phyloP scores from a whole-genome alignment of 2,113 vertebrate genomes.

The Halcyon senegalensis region DNA sequence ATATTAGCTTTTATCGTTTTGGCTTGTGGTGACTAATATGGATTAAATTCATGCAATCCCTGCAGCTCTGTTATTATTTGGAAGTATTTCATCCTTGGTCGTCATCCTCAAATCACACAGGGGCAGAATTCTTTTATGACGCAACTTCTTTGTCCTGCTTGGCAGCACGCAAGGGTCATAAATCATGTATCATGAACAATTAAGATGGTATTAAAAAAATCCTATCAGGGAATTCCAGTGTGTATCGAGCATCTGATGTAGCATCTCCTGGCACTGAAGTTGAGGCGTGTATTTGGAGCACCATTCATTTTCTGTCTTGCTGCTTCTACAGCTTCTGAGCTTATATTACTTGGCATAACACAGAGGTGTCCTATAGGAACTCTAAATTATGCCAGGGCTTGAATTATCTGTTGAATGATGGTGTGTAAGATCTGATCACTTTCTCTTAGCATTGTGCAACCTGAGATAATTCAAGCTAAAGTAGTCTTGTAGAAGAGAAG shows the following conservation, averaged over 20 bases:
- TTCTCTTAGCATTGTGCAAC: background rate
- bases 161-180: background rate
- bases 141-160: background rate
- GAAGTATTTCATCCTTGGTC: background rate
- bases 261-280: background rate
- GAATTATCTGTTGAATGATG: background rate
- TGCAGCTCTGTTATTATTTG: background rate
- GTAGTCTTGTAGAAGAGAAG: background rate
- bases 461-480: background rate
- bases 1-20: background rate
- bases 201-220: background rate
- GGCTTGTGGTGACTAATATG: background rate
- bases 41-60: background rate
- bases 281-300: background rate
- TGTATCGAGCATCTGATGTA: background rate
- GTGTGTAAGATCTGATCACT: background rate
- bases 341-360: background rate
- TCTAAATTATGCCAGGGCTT: conserved; percentile 5
- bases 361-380: background rate
- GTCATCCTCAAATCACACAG: background rate
- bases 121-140: background rate
- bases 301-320: background rate
- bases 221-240: background rate
- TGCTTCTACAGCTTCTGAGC: background rate
- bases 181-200: background rate